A percentile compares a stretch with the other conserved stretches of the same genome.
Conservation (phyloP, 2,113 vertebrate genomes). For the Tiliqua scincoides region DNA sequence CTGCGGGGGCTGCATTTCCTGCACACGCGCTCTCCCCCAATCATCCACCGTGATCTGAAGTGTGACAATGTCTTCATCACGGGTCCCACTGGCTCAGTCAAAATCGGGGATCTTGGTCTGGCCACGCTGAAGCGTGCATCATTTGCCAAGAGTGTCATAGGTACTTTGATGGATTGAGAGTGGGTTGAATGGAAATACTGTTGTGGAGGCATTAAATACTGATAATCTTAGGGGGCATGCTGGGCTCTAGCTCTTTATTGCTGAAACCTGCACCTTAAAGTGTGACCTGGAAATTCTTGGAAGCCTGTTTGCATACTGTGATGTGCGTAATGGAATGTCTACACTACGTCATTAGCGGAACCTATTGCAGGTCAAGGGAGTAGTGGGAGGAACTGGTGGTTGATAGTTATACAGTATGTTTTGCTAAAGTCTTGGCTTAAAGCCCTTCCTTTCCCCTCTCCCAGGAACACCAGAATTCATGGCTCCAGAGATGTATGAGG, state of each 20-base stretch:
- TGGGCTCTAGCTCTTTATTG: not conserved
- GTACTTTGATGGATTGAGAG: conserved; percentile 60
- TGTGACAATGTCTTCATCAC: conserved; percentile 99
- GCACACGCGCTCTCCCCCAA: conserved; percentile 93
- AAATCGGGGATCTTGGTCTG: conserved; percentile 95
- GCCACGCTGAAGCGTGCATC: conserved; percentile 96
- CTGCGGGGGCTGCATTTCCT: conserved; percentile 95
- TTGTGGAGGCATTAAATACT: too few species aligned
- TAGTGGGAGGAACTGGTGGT: not conserved
- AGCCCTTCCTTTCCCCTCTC: not conserved
- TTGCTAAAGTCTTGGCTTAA: not conserved
- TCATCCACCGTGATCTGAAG: conserved; percentile 97
- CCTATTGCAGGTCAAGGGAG: not conserved
- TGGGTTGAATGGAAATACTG: conserved; percentile 1
- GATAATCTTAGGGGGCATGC: too few species aligned
- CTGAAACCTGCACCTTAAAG: not conserved
- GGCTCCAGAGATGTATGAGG: conserved; percentile 99
- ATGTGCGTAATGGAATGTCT: not conserved
- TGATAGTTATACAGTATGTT: not conserved
- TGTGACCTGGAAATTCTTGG: not conserved
- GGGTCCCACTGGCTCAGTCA: conserved; percentile 93
- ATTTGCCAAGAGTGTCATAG: conserved; percentile 98
- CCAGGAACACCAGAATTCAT: conserved; percentile 98
- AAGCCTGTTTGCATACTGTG: not conserved
- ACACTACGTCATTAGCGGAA: not conserved